Evolutionary conservation across 2,113 vertebrate genomes (phyloP), one percentile per base, ranked within the genome.

Genomic region (Miniopterus natalensis): DNA sequence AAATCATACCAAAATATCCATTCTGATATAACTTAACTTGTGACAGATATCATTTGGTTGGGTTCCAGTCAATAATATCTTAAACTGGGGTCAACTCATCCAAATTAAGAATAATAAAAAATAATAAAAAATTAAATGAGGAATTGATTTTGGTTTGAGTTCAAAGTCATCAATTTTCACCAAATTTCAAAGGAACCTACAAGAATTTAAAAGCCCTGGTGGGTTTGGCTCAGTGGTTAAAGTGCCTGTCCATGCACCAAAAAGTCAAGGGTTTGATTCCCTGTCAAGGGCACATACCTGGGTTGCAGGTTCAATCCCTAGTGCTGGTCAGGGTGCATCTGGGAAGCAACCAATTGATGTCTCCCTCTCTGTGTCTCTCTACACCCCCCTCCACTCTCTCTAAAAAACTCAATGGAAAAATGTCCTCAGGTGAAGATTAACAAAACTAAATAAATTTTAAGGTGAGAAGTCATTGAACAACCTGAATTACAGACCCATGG

Each of bases 101-200:
- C 63, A 89, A 71, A 81, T 92, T 74, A 75, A 88, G 61, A 73
- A 73, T 74, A 81, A 87, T 31, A 3, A 51, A 51, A 51, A 51
- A 49, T 49, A 49, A 63, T 29, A 25, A 49, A 36, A 88, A 89
- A 89, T 92, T 85, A 91, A 95, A 87, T 78, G 49, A 88, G 42
- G 27, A 74, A 88, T 0, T 74, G 42, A 74, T 51, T 88, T 79
- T 74, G 51, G 61, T 29, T 63, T 63, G 61, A 84, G 51, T 85
- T 80, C 36, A 85, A 88, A 88, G 42, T 70, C 51, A 85, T 77
- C n/a, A 51, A 47, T 90, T 88, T 93, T 84, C 63, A 86, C 59
- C 87, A 92, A 63, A 70, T 57, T 78, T 36, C 36, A 36, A 36
- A 36, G 36, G 36, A 36, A 36, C 36, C 36, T 36, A 36, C 36